Conservation (phyloP, 1,140 invertebrate genomes). For the Scylla paramamosain region DNA sequence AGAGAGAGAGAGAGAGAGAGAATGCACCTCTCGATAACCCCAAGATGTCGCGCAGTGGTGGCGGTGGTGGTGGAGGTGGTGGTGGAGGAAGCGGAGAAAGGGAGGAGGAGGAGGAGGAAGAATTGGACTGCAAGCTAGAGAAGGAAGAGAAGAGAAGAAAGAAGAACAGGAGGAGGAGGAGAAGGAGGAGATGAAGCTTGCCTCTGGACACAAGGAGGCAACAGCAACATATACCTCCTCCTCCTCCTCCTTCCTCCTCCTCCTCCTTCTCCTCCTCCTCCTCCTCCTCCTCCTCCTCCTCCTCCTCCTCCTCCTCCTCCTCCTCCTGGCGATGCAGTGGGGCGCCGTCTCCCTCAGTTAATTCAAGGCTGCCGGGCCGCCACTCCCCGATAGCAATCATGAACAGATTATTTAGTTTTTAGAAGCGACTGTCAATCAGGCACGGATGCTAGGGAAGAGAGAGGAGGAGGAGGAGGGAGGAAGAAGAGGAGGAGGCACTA, state of each 20-base stretch:
- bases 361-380: too few relatives aligned
- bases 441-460: too few relatives aligned
- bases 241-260: slow-evolving; percentile 7
- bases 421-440: too few relatives aligned
- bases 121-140: neutral
- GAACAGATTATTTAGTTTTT: too few relatives aligned
- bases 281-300: slow-evolving; percentile 2
- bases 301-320: slow-evolving; percentile 28
- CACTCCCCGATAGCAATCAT: too few relatives aligned
- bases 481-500: too few relatives aligned
- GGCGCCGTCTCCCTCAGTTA: too few relatives aligned
- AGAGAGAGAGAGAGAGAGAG: neutral
- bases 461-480: too few relatives aligned
- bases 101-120: neutral
- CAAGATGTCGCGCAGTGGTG: neutral
- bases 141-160: too few relatives aligned
- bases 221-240: too few relatives aligned
- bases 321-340: neutral
- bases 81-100: neutral
- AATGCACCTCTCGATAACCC: neutral
- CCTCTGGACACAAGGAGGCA: neutral
- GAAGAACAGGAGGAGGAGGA: neutral
- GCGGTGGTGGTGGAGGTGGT: neutral
- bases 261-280: neutral
- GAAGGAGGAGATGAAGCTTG: neutral